These are phyloP conservation scores for Poeciliopsis prolifica DNA, from an alignment of 2,113 vertebrate genomes.

Conservation along the genomic window DNA sequence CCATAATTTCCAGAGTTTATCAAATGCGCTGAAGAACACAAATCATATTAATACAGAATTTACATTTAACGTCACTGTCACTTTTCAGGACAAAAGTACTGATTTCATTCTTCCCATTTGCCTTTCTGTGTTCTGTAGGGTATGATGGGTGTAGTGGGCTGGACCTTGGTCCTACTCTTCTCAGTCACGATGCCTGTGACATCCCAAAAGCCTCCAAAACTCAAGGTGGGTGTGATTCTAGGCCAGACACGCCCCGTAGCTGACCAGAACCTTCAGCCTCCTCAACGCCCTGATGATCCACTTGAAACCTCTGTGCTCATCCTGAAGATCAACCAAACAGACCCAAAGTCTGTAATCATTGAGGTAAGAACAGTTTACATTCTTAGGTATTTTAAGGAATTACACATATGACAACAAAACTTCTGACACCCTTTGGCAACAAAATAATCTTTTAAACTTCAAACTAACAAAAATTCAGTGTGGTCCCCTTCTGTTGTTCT, in stretches of 20 bases:
- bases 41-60: not conserved
- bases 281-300: constrained; percentile 83
- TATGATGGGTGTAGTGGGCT: constrained; percentile 88
- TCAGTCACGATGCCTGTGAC: constrained; percentile 80
- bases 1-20: not conserved
- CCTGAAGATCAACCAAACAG: constrained; percentile 92
- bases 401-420: not conserved
- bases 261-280: constrained; percentile 85
- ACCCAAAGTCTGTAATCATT: constrained; percentile 85
- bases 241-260: constrained; percentile 86
- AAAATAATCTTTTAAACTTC: too few relatives aligned
- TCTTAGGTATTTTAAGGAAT: not conserved
- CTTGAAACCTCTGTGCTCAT: constrained; percentile 89
- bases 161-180: constrained; percentile 86
- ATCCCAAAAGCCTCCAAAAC: constrained; percentile 87
- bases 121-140: constrained; percentile 54
- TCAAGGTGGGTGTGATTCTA: constrained; percentile 93
- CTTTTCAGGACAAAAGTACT: not conserved
- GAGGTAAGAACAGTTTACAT: constrained; percentile 53
- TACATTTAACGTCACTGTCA: not conserved
- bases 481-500: not conserved
- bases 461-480: too few relatives aligned
- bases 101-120: not conserved
- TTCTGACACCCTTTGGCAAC: not conserved
- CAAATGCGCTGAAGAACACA: not conserved